Evolutionary conservation across 2,113 vertebrate species (phyloP), one percentile per base, ranked within the genome.

Genomic region (Notarius lentiginosus): DNA sequence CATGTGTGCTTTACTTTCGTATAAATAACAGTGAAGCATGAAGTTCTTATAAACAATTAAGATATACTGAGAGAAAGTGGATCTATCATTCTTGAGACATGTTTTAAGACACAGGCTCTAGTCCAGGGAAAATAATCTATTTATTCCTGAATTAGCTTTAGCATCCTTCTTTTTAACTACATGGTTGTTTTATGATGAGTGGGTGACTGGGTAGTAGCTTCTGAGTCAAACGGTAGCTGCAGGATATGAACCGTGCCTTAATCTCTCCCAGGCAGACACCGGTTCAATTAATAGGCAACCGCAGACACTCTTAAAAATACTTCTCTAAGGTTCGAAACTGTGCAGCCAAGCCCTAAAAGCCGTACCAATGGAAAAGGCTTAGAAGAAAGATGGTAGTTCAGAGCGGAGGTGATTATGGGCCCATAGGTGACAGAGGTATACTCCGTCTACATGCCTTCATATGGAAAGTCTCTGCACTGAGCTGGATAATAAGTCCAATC

Each of bases 221-320:
- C 49, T 75, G 56, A 83, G 70, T 87, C 72, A 66, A 87, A 83
- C 73, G 24, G 73, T 77, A 83, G 73, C 80, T 17, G 49, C 75
- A 65, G 60, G 58, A 72, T 61, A 83, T 86, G 51, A 82, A 82
- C 85, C 83, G 1, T 79, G 49, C 63, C 83, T 58, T 85, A 75
- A 61, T 24, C 41, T 60, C 82, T 84, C 66, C 90, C 92, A 89
- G 90, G 92, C 92, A 94, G 93, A 94, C 93, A 92, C 93, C 89
- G 86, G 92, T 92, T 93, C 92, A 93, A 93, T 94, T 94, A 93
- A 92, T 89, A 87, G 84, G 82, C 30, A 18, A 91, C 94, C 93
- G 93, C 94, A 95, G 94, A 94, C 94, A 94, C 92, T 94, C 91
- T 94, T 94, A 93, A 95, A 94, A 94, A 93, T 93, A 94, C 92